phyloP scores from a whole-genome alignment of 2,797 vertebrate species.

The Propithecus deckenii region DNA sequence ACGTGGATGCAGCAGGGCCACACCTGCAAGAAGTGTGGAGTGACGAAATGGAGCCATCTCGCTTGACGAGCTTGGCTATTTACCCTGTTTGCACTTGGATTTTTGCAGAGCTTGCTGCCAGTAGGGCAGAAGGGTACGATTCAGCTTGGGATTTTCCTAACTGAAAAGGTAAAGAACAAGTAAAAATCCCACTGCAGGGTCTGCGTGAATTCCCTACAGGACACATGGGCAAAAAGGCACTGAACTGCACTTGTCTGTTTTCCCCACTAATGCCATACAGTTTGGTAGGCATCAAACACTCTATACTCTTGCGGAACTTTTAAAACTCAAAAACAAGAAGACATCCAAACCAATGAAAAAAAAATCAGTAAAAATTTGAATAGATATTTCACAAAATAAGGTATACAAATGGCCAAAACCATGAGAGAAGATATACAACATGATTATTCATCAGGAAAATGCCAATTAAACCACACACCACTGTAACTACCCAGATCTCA shows the following conservation, averaged over 20 bases:
- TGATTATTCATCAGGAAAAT: neutral
- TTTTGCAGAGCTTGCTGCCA: neutral
- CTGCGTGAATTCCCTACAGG: neutral
- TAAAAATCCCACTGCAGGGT: neutral
- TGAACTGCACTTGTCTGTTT: neutral
- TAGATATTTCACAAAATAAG: neutral
- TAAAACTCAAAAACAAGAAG: neutral
- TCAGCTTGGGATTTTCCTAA: neutral
- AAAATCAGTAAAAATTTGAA: neutral
- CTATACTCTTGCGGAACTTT: neutral
- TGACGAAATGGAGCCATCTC: neutral
- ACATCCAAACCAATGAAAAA: neutral
- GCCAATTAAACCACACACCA: neutral
- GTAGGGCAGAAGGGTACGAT: neutral
- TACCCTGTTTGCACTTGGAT: neutral
- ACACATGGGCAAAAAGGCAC: neutral
- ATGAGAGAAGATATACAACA: neutral
- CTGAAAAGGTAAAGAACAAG: neutral
- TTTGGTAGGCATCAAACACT: neutral
- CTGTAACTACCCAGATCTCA: neutral
- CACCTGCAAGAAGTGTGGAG: no score
- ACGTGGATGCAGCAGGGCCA: no score
- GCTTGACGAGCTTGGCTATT: neutral
- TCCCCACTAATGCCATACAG: no score
- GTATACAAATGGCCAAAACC: neutral